These are phyloP conservation scores for Pedetes capensis DNA, from an alignment of 2,113 vertebrate genomes.

Conservation along the genomic window DNA sequence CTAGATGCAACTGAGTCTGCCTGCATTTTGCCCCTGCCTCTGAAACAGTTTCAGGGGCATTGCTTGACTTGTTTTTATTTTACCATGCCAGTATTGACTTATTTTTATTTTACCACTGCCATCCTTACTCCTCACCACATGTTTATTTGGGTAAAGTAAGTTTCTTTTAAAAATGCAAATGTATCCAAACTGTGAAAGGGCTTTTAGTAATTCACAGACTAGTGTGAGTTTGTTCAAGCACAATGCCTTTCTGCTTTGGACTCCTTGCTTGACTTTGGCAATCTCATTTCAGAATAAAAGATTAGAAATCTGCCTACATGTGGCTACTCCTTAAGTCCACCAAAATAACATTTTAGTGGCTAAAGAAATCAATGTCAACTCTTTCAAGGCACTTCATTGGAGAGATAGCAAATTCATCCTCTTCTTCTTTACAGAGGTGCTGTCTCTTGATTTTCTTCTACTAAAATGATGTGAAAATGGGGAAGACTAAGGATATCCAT, in stretches of 20 bases:
- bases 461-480: neutral
- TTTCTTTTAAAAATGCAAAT: slow-evolving; percentile 29
- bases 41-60: neutral
- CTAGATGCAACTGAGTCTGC: neutral
- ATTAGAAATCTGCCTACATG: neutral
- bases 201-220: slow-evolving; percentile 1
- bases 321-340: neutral
- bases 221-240: neutral
- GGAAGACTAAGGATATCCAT: neutral
- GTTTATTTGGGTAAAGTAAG: neutral
- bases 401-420: neutral
- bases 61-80: neutral
- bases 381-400: slow-evolving; percentile 3
- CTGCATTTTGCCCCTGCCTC: neutral
- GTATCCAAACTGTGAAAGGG: neutral
- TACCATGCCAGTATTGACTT: neutral
- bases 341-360: neutral
- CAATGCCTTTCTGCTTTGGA: slow-evolving; percentile 5
- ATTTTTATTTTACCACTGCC: neutral
- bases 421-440: neutral
- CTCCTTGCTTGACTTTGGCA: neutral
- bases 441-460: neutral
- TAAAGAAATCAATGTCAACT: neutral
- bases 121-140: neutral
- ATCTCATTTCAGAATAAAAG: slow-evolving; percentile 12